Conservation (phyloP, 1,140 invertebrate genomes). For the Lucilia sericata region DNA sequence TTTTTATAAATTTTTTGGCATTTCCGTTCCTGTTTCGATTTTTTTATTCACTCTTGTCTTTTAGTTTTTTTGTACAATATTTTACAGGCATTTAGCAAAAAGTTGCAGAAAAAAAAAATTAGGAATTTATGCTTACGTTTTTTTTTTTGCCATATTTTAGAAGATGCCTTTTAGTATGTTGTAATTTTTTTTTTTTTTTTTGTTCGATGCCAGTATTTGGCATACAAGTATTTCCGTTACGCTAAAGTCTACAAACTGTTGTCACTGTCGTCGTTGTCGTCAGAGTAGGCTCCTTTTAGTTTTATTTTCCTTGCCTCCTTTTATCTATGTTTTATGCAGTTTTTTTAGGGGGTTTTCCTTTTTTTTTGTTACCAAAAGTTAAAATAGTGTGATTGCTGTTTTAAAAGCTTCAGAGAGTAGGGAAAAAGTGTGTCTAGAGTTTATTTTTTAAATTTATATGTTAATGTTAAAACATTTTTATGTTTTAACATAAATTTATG, state of each 20-base stretch:
- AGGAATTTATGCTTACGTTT: neutral
- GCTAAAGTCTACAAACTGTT: neutral
- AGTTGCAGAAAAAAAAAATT: neutral
- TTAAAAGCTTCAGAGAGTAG: too few species aligned
- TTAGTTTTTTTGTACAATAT: neutral
- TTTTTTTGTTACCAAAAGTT: neutral
- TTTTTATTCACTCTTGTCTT: neutral
- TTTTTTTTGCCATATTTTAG: neutral
- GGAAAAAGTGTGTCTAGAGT: too few species aligned
- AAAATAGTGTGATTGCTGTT: too few species aligned
- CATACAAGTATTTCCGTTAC: conserved; percentile 26
- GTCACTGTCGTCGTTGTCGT: neutral
- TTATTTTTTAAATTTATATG: neutral
- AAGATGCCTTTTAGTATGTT: neutral
- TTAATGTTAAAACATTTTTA: neutral
- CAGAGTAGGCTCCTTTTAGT: neutral
- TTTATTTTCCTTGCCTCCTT: neutral
- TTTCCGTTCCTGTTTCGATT: conserved; percentile 26
- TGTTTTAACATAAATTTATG: neutral
- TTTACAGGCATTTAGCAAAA: neutral
- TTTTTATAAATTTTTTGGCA: neutral
- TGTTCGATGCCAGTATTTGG: neutral
- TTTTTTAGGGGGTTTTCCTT: neutral
- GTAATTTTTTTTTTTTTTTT: neutral
- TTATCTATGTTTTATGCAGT: neutral